Evolutionary conservation across 2,888 invertebrate species (phyloP), one percentile per base, ranked within the genome.

Genomic region (Onchidella celtica): DNA sequence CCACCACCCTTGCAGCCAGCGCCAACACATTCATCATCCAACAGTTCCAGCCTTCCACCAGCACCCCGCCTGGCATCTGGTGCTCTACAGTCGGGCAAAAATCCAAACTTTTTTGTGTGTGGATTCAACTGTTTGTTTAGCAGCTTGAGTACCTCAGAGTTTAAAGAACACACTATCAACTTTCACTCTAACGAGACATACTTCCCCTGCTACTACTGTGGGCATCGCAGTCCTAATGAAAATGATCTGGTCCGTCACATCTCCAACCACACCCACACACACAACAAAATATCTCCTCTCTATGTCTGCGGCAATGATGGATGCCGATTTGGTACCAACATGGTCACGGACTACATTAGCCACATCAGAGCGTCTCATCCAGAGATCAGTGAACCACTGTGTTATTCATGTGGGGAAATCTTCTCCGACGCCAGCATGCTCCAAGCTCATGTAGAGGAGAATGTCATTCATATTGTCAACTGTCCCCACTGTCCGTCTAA

Each of bases 401-500:
- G 91, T 70, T 83, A 84, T 24, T 88, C 88, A 34, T 91, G 91
- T 70, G 85, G 88, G 29, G 84, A 88, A 55, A 84, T 69, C 6
- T 90, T 89, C 78, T 66, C 77, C 1, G 81, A 83, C 24, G 61
- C 87, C 1, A 83, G 85, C 3, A 83, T 79, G 21, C 83, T 90
- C 1, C 81, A 88, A 9, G 47, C 69, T 40, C 91, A 91, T 75
- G 87, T 90, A 36, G 86, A 88, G 40, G 81, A 83, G 61, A 90
- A 89, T 77, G 84, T 89, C 65, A 75, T 91, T 34, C 88, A 90
- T 82, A 88, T 89, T 85, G 87, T 91, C 14, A 87, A 87, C 38
- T 91, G 91, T 74, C 88, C 89, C 9, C 86, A 89, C 74, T 91
- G 91, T 80, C 84, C 88, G 2, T 87, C 88, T 32, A 89, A 89